Evolutionary conservation across 2,113 vertebrate species (phyloP), one percentile per base, ranked within the genome.

Genomic region (Paralichthys olivaceus): DNA sequence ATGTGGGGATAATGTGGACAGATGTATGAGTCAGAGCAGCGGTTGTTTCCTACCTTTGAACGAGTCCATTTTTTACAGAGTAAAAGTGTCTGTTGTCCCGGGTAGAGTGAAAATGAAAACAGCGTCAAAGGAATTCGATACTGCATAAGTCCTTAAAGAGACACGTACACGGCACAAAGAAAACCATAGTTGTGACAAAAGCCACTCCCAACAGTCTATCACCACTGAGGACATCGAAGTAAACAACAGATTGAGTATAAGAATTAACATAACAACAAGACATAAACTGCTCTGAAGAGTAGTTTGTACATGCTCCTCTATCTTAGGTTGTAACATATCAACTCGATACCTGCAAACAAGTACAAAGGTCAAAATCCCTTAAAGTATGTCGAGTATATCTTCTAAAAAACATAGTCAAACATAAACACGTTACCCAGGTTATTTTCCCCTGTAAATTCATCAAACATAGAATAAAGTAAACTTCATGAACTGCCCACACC

Each of bases 301-400:
- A 28, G 28, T 28, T 28, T 28, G 15, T 17, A 49, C 45, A 19
- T 20, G 45, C 19, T 49, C 45, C 45, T 37, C 9, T 20, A 34
- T 2, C 51, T 17, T 59, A 47, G 40, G 51, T 28, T 58, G 69
- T 68, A 62, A 70, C 32, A 19, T 15, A 59, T 4, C 34, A 59
- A 75, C 61, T 43, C 2, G 23, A 58, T 26, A 14, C 1, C 32
- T 3, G 19, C 19, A 49, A 68, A 79, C 72, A 71, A 23, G 87
- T 78, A 69, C 80, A 89, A 90, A 90, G 90, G 84, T 89, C 76
- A 88, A 61, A 69, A 79, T 61, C 54, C 45, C 53, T 26, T 20
- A 22, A 49, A 76, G 20, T 14, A 65, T 78, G 60, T 25, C 47
- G 55, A 34, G 56, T 25, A 23, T 59, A 4, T 29, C 12, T 23